A percentile compares a stretch with the other conserved stretches of the same genome.
These are phyloP conservation scores for Acronicta psi DNA, from an alignment of 2,888 invertebrate genomes.

Conservation along the genomic window DNA sequence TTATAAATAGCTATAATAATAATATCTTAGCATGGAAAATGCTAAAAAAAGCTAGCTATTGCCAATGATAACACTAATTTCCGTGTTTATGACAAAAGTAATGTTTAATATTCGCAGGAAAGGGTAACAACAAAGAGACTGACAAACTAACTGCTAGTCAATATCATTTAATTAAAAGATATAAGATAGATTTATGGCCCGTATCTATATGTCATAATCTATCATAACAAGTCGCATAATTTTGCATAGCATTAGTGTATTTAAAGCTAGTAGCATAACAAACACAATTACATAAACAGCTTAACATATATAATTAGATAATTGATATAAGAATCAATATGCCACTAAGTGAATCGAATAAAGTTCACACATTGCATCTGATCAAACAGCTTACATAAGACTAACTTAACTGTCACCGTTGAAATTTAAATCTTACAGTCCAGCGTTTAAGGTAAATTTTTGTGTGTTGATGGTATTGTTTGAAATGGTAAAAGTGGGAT, in stretches of 20 bases:
- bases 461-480: constrained; percentile 8
- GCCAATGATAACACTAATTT: too few species aligned
- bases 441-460: constrained; percentile 28
- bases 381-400: constrained; percentile 57
- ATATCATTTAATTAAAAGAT: too few species aligned
- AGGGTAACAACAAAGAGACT: too few species aligned
- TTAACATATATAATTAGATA: constrained; percentile 33
- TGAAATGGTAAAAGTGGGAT: constrained; percentile 60
- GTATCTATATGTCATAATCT: background rate
- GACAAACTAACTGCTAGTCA: too few species aligned
- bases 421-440: constrained; percentile 24
- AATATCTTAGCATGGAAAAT: too few species aligned
- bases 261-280: background rate
- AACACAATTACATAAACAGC: constrained; percentile 4
- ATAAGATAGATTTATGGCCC: too few species aligned
- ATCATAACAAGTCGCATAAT: background rate
- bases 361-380: constrained; percentile 49
- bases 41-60: too few species aligned
- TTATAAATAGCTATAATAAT: too few species aligned
- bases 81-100: too few species aligned
- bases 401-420: constrained; percentile 7
- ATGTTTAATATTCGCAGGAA: too few species aligned
- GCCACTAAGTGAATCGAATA: constrained; percentile 34
- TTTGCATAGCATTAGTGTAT: background rate
- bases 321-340: constrained; percentile 31